Evolutionary conservation across 2,113 vertebrate species (phyloP), one percentile per base, ranked within the genome.

Genomic region (Phylloscopus trochilus): DNA sequence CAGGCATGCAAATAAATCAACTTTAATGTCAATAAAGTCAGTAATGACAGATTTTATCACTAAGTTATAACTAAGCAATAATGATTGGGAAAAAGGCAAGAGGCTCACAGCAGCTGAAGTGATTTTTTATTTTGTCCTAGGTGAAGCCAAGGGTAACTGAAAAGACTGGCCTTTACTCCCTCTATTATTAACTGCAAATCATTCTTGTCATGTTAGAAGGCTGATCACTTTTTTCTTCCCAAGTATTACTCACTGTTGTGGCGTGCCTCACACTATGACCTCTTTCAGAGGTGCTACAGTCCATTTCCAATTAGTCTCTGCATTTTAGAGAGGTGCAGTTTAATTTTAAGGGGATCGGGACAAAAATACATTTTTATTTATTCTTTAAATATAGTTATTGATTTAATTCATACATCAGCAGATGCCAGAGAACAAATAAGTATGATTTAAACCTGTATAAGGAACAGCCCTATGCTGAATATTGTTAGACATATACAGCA

Each of bases 131-230:
- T 97, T 98, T 93, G 89, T 97, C 91, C 97, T 97, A 97, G 89
- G 95, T 97, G 97, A 98, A 97, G 66, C 93, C 97, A 98, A 98
- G 97, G 98, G 97, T 98, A 97, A 97, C 96, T 90, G 96, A 96
- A 95, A 97, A 94, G 96, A 79, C 96, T 98, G 97, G 90, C 96
- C 97, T 98, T 97, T 96, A 77, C 79, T 93, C 93, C 87, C 83
- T 96, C 93, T 97, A 90, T 98, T 98, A 98, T 97, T 98, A 98
- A 97, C 97, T 96, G 93, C 94, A 98, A 98, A 97, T 98, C 97
- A 97, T 97, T 97, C 95, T 96, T 98, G 96, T 97, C 97, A 95
- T 97, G 92, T 97, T 97, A 97, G 94, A 97, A 97, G 97, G 90
- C 95, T 97, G 91, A 94, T 78, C 22, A 33, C 95, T 92, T 94